Evolutionary conservation across 2,888 invertebrate species (phyloP).

Genomic region (Protophormia terraenovae): DNA sequence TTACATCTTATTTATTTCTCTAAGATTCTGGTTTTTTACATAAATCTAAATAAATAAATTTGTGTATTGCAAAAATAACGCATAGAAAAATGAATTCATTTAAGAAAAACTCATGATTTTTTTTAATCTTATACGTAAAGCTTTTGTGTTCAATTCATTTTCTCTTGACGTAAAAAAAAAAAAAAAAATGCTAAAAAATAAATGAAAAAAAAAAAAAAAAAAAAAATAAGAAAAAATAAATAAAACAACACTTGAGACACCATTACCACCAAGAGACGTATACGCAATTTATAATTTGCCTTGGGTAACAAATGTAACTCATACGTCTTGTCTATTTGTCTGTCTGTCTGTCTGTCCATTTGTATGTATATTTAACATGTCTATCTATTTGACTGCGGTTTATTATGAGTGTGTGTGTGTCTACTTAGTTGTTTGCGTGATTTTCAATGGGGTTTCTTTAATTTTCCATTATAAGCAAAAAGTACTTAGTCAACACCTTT

Average conservation of each 20-base stretch:
- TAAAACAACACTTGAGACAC: slow-evolving; percentile 56
- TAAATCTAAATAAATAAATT: slow-evolving; percentile 35
- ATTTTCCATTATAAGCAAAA: slow-evolving; percentile 51
- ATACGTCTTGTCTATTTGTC: slow-evolving; percentile 49
- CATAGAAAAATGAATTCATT: slow-evolving; percentile 34
- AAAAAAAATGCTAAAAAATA: neutral
- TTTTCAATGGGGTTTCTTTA: slow-evolving; percentile 62
- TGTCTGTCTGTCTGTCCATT: neutral
- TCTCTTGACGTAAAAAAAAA: slow-evolving; percentile 30
- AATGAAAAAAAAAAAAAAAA: neutral
- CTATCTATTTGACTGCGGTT: neutral
- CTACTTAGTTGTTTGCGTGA: slow-evolving; percentile 40
- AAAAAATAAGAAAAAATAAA: slow-evolving; percentile 13
- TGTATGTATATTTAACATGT: neutral
- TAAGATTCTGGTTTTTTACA: neutral
- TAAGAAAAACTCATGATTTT: slow-evolving; percentile 6
- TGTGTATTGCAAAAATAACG: slow-evolving; percentile 19
- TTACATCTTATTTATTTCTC: slow-evolving; percentile 33
- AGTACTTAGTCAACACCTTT: slow-evolving; percentile 61
- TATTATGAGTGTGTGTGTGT: neutral
- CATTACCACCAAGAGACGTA: slow-evolving; percentile 46
- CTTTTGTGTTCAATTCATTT: slow-evolving; percentile 52
- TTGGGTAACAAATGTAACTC: slow-evolving; percentile 57
- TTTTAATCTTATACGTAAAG: neutral
- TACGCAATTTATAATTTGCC: slow-evolving; percentile 67